Evolutionary conservation across 2,797 vertebrate genomes (phyloP).

Genomic region (Octomys mimax): DNA sequence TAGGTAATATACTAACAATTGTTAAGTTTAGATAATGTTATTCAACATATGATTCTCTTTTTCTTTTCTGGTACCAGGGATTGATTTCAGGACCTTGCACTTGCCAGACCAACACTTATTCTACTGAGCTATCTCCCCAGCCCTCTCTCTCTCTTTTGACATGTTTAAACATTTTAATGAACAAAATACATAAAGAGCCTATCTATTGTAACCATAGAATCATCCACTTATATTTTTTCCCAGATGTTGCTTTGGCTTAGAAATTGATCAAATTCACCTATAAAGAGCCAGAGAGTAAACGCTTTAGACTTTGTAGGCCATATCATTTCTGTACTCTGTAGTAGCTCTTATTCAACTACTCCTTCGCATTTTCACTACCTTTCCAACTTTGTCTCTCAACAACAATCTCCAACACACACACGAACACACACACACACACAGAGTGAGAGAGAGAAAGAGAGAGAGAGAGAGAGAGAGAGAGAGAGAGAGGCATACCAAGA

Average conservation of each 20-base stretch:
- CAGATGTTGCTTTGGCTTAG: constrained; percentile 10
- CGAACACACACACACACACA: background rate
- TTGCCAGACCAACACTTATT: no score
- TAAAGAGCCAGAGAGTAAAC: background rate
- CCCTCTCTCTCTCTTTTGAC: background rate
- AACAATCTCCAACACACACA: background rate
- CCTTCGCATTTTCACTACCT: background rate
- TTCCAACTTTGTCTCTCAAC: background rate
- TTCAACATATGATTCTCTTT: background rate
- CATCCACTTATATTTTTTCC: constrained; percentile 20
- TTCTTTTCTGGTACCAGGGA: no score
- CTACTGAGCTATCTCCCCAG: no score
- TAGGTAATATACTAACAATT: constrained; percentile 57
- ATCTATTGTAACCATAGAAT: background rate
- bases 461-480: no score
- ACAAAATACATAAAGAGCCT: constrained; percentile 14
- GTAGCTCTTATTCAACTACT: background rate
- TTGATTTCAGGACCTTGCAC: no score
- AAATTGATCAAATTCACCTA: background rate
- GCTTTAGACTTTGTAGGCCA: background rate
- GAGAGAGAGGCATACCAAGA: background rate
- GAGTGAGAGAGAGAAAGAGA: background rate
- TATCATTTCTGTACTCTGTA: background rate
- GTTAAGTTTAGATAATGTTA: constrained; percentile 17
- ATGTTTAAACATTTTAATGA: constrained; percentile 27